phyloP scores from a whole-genome alignment of 2,113 vertebrate genomes.

The Peromyscus polionotus region DNA sequence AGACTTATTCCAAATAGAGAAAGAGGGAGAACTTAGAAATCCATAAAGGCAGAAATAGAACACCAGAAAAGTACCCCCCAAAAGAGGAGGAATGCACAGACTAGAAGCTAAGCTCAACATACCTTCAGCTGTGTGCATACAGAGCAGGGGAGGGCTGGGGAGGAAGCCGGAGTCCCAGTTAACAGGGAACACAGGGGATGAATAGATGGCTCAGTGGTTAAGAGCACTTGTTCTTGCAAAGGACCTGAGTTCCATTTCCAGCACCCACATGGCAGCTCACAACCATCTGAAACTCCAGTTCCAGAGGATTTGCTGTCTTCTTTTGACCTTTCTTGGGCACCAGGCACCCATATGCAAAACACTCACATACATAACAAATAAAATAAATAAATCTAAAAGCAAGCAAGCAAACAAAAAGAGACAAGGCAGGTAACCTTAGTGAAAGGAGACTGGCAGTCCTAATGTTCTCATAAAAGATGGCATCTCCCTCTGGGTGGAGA shows the following conservation, averaged over 20 bases:
- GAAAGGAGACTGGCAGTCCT: not conserved
- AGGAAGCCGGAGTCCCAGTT: not conserved
- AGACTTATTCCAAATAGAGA: not conserved
- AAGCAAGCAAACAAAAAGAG: not conserved
- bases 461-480: not conserved
- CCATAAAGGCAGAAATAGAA: not conserved
- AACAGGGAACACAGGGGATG: not conserved
- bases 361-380: not conserved
- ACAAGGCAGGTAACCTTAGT: not conserved
- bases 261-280: not conserved
- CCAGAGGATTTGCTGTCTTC: not conserved
- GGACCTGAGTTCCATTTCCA: not conserved
- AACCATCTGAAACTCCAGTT: not conserved
- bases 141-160: not conserved
- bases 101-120: not conserved
- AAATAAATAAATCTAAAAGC: not conserved
- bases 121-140: not conserved
- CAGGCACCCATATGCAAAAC: not conserved
- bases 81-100: not conserved
- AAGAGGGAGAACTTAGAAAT: not conserved
- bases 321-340: not conserved
- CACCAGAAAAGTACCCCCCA: not conserved
- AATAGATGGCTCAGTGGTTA: not conserved
- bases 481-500: not conserved
- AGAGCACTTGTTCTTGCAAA: not conserved